Evolutionary conservation across 2,113 vertebrate species (phyloP).

Genomic region (Periophthalmus modestus): DNA sequence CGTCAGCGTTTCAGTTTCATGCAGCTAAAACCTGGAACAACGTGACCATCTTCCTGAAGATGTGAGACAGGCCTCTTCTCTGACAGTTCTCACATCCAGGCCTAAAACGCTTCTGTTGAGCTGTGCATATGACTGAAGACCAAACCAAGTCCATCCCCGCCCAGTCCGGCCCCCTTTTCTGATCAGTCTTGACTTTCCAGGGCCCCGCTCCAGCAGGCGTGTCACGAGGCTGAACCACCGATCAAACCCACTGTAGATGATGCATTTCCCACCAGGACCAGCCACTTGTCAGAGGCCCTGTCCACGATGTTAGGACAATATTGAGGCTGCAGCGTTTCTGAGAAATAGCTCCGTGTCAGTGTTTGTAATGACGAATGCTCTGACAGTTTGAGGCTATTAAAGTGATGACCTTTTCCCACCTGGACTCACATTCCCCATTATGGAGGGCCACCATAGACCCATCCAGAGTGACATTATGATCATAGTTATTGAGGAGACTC

Average conservation of each 20-base stretch:
- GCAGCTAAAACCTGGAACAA: too few species aligned
- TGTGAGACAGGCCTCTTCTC: too few species aligned
- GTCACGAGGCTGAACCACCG: constrained; percentile 14
- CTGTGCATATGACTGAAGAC: constrained; percentile 1
- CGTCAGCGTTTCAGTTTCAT: too few species aligned
- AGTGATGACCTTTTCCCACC: not conserved
- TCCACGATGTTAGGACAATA: constrained; percentile 14
- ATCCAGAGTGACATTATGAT: too few species aligned
- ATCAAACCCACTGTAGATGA: constrained; percentile 1
- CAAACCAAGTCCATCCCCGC: constrained; percentile 27
- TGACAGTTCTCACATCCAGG: too few species aligned
- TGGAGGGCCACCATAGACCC: not conserved
- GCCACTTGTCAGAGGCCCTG: constrained; percentile 7
- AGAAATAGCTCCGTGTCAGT: constrained; percentile 5
- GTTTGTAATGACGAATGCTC: constrained; percentile 14
- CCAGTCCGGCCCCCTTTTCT: constrained; percentile 15
- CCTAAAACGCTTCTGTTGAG: too few species aligned
- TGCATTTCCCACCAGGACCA: constrained; percentile 20
- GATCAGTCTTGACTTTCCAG: constrained; percentile 51
- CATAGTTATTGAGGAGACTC: too few species aligned
- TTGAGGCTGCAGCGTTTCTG: constrained; percentile 7
- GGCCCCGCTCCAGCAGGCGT: constrained; percentile 19
- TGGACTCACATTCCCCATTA: not conserved
- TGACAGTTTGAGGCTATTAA: constrained; percentile 12
- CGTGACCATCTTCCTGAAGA: too few species aligned